phyloP scores from a whole-genome alignment of 2,113 vertebrate species.

The Anas platyrhynchos region DNA sequence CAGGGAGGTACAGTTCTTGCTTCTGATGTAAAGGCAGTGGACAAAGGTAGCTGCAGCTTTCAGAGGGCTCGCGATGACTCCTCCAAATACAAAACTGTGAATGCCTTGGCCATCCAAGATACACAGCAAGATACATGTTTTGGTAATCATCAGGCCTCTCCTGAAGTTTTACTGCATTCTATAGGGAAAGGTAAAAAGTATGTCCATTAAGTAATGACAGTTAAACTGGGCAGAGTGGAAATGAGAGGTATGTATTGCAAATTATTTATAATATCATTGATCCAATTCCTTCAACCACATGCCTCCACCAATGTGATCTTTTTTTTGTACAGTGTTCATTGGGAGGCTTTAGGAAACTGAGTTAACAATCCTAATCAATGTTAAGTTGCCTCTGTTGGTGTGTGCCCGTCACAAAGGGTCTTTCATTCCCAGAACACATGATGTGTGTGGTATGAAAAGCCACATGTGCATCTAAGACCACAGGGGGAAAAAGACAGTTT shows the following conservation, averaged over 20 bases:
- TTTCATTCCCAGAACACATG: conserved; percentile 69
- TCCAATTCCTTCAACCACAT: not conserved
- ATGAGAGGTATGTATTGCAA: not conserved
- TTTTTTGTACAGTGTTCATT: not conserved
- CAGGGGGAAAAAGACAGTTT: conserved; percentile 68
- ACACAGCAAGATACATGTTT: not conserved
- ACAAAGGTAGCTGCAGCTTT: not conserved
- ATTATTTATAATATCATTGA: not conserved
- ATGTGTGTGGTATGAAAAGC: conserved; percentile 68
- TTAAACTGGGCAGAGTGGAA: not conserved
- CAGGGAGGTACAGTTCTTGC: not conserved
- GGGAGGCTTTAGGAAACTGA: conserved; percentile 10
- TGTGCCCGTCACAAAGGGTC: conserved; percentile 29
- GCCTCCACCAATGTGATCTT: not conserved
- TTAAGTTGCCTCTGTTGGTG: conserved; percentile 64
- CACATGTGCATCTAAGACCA: conserved; percentile 72
- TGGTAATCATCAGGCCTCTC: not conserved
- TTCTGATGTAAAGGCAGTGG: not conserved
- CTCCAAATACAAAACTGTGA: not conserved
- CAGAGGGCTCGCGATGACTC: not conserved
- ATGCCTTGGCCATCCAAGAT: not conserved
- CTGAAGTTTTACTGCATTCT: not conserved
- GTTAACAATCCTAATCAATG: conserved; percentile 62
- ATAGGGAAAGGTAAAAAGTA: not conserved
- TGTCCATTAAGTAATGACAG: not conserved